These are phyloP conservation scores for Diabrotica undecimpunctata DNA, from an alignment of 1,140 invertebrate species.

Conservation along the genomic window DNA sequence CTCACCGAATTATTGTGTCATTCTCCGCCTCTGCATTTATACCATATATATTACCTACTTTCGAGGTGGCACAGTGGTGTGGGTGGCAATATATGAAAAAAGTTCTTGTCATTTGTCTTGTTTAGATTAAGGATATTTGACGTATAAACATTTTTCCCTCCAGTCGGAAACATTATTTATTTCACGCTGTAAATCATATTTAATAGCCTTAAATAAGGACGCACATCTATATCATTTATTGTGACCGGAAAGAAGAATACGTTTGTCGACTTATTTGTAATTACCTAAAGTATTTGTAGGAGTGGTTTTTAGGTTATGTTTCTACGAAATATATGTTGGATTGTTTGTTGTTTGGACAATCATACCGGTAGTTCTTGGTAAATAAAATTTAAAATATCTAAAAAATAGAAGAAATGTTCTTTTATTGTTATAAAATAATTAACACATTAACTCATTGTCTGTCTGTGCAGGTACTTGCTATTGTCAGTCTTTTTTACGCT, in stretches of 20 bases:
- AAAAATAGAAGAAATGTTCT: too few relatives aligned
- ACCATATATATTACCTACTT: neutral
- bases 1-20: too few relatives aligned
- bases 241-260: neutral
- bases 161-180: slow-evolving; percentile 1
- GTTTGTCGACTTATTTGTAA: neutral
- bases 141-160: neutral
- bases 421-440: too few relatives aligned
- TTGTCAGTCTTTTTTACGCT: too few relatives aligned
- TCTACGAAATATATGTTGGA: too few relatives aligned
- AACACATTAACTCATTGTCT: too few relatives aligned
- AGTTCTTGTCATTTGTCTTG: slow-evolving; percentile 2
- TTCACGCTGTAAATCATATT: slow-evolving; percentile 1
- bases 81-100: slow-evolving; percentile 1
- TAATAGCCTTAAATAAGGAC: neutral
- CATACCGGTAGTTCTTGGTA: too few relatives aligned
- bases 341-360: too few relatives aligned
- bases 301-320: neutral
- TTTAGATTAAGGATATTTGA: slow-evolving; percentile 3
- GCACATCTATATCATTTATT: neutral
- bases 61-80: neutral
- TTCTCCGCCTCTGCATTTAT: neutral
- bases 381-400: too few relatives aligned
- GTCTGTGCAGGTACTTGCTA: too few relatives aligned
- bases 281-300: neutral